Conservation (phyloP, 2,888 invertebrate species). For the Pollenia griseotomentosa region DNA sequence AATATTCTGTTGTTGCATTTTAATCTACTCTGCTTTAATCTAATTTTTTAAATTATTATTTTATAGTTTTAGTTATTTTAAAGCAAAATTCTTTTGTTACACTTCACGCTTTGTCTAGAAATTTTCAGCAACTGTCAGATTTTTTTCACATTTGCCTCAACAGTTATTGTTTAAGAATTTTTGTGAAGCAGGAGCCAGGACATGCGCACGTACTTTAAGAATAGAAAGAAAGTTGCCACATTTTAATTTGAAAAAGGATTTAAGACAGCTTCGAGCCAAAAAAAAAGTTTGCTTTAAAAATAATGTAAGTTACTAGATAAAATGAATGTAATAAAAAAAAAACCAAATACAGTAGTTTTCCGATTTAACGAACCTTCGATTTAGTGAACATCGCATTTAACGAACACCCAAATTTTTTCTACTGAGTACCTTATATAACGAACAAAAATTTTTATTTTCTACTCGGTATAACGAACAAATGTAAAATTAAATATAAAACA, state of each 20-base stretch:
- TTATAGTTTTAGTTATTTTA: constrained; percentile 19
- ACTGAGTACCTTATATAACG: too few species aligned
- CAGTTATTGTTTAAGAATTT: constrained; percentile 66
- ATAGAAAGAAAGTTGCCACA: constrained; percentile 52
- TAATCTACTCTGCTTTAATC: constrained; percentile 11
- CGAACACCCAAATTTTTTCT: too few species aligned
- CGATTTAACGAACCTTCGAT: too few species aligned
- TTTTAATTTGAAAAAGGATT: background rate
- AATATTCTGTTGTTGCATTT: background rate
- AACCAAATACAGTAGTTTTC: too few species aligned
- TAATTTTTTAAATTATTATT: constrained; percentile 30
- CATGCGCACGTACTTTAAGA: constrained; percentile 55
- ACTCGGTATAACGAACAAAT: too few species aligned
- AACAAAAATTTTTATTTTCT: too few species aligned
- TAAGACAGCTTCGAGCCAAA: background rate
- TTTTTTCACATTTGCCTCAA: constrained; percentile 67
- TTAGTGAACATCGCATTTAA: too few species aligned
- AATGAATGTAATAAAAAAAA: too few species aligned
- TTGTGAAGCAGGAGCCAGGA: constrained; percentile 39
- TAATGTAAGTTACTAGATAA: too few species aligned
- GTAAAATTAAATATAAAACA: too few species aligned
- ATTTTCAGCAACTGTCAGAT: constrained; percentile 72
- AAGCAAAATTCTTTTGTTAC: constrained; percentile 25
- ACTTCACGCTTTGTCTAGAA: constrained; percentile 70
- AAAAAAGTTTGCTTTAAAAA: too few species aligned